Evolutionary conservation across 2,797 vertebrate species (phyloP), one percentile per base, ranked within the genome.

Genomic region (Meda fulgida): DNA sequence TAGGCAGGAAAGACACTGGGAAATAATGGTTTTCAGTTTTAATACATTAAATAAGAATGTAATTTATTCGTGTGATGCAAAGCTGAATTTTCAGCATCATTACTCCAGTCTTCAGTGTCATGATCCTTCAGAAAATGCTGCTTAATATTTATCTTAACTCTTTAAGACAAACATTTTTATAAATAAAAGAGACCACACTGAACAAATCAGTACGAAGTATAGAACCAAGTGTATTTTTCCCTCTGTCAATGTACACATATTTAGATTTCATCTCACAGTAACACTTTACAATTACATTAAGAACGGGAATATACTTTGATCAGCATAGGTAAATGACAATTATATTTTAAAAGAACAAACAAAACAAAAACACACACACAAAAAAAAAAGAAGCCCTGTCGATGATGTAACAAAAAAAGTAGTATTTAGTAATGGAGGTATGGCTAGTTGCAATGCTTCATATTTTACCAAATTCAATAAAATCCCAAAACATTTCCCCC

Each of bases 281-380:
- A 96, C 96, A 96, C 94, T 94, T 95, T 95, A 96, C 95, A 96
- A 94, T 96, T 96, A 94, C 94, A 95, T 95, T 95, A 95, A 95
- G 94, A 95, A 95, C 95, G 94, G 94, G 93, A 92, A 92, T 94
- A 95, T 95, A 94, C 91, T 94, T 92, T 92, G 95, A 95, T 92
- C 80, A 87, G 93, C 94, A 94, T 94, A 93, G 91, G 91, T 93
- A 86, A 89, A 95, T 94, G 94, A 94, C 94, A 94, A 88, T 67
- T 78, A 83, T 89, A 84, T 81, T 40, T 93, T 91, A 87, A 94
- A 94, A 92, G 91, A 94, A 94, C 90, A 65, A 80, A 93, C 83
- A 92, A 91, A 90, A 88, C 10, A 72, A 90, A 91, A 80, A 85
- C 91, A 88, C 83, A 76, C 75, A 90, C 80, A n/a, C n/a, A n/a